These are phyloP conservation scores for Pristionchus maxplancki DNA, from an alignment of 2,888 invertebrate genomes.

Conservation along the genomic window DNA sequence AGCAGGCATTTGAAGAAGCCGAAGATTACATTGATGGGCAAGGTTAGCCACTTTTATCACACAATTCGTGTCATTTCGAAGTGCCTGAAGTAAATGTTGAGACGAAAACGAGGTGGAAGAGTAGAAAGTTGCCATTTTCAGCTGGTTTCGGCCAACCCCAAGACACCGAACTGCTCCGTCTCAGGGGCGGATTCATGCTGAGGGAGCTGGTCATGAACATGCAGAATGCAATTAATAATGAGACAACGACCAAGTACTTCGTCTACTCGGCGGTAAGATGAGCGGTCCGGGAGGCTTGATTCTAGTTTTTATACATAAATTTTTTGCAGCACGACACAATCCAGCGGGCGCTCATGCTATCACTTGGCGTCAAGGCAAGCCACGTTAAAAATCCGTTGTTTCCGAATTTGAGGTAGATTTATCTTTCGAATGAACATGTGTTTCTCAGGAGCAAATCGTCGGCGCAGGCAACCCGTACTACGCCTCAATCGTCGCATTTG, in stretches of 20 bases:
- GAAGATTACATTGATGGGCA: slow-evolving; percentile 10
- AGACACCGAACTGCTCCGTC: slow-evolving; percentile 52
- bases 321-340: slow-evolving; percentile 25
- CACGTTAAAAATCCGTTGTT: too few species aligned
- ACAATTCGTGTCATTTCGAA: too few species aligned
- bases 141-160: slow-evolving; percentile 55
- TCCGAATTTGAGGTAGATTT: too few species aligned
- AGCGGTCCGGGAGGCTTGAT: not conserved
- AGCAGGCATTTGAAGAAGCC: not conserved
- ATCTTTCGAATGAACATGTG: too few species aligned
- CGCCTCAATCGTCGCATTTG: slow-evolving; percentile 29
- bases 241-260: slow-evolving; percentile 15
- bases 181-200: slow-evolving; percentile 53
- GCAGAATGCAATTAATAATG: slow-evolving; percentile 10
- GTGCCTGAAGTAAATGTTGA: not conserved
- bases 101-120: not conserved
- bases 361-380: slow-evolving; percentile 27
- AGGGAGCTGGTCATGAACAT: slow-evolving; percentile 54
- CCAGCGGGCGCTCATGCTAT: not conserved
- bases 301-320: not conserved
- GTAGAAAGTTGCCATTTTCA: not conserved
- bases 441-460: not conserved
- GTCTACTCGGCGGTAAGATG: slow-evolving; percentile 53
- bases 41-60: not conserved
- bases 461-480: slow-evolving; percentile 50